Percentiles rank a stretch among this genome's conserved stretches.
These are phyloP conservation scores for Hydriomena furcata DNA, from an alignment of 2,888 invertebrate species.

Conservation along the genomic window DNA sequence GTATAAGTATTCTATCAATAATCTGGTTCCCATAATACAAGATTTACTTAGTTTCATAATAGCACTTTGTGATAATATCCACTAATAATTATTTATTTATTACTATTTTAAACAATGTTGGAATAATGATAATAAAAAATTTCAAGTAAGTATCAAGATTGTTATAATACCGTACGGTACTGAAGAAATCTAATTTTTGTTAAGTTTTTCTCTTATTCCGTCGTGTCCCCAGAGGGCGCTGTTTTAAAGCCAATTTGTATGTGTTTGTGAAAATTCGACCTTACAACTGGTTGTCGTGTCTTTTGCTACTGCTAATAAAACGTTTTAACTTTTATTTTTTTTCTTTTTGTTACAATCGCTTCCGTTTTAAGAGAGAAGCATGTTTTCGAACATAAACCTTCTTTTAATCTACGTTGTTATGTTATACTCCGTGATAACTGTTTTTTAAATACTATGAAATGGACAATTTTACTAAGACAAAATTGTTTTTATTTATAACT, in stretches of 20 bases:
- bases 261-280: conserved; percentile 75
- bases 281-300: conserved; percentile 61
- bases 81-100: too few relatives aligned
- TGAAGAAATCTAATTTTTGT: conserved; percentile 80
- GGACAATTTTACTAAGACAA: too few relatives aligned
- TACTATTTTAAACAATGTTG: neutral
- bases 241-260: conserved; percentile 76
- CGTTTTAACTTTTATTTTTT: conserved; percentile 41
- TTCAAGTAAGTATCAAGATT: conserved; percentile 57
- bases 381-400: neutral
- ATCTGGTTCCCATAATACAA: too few relatives aligned
- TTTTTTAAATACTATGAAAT: too few relatives aligned
- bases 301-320: conserved; percentile 49
- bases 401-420: too few relatives aligned
- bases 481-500: too few relatives aligned
- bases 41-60: too few relatives aligned
- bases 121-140: neutral
- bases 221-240: conserved; percentile 54
- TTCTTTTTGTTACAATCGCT: conserved; percentile 13
- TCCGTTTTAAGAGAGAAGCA: conserved; percentile 5
- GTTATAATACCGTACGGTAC: conserved; percentile 34
- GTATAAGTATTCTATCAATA: too few relatives aligned
- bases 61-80: too few relatives aligned
- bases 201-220: conserved; percentile 76
- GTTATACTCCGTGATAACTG: too few relatives aligned